Percentiles rank a stretch among this genome's conserved stretches.
Evolutionary conservation across 2,888 invertebrate genomes (phyloP).

Genomic region (Polyommatus iphigenia): DNA sequence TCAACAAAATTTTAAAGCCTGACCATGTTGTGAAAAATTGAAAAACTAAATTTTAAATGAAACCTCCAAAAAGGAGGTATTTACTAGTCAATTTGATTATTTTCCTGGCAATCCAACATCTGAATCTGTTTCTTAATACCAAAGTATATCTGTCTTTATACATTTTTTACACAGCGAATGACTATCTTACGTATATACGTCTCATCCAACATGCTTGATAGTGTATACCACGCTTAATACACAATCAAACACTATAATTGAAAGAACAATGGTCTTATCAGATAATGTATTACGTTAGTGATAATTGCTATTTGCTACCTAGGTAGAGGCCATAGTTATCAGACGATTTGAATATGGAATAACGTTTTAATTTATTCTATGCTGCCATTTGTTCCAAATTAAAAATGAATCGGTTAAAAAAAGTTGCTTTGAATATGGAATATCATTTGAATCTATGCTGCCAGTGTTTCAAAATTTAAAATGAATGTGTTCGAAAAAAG

Average conservation of each 20-base stretch:
- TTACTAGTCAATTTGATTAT: too few species aligned
- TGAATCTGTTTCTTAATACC: too few species aligned
- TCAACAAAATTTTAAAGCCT: too few species aligned
- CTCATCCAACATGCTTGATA: constrained; percentile 3
- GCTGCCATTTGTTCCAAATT: background rate
- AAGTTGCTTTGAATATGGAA: background rate
- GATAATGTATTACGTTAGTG: constrained; percentile 39
- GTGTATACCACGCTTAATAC: background rate
- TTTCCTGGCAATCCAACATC: too few species aligned
- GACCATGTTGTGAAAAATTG: too few species aligned
- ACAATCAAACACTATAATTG: constrained; percentile 28
- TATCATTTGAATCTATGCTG: background rate
- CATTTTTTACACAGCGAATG: too few species aligned
- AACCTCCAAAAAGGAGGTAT: too few species aligned
- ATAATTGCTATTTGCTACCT: constrained; percentile 23
- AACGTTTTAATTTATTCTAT: background rate
- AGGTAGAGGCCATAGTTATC: background rate
- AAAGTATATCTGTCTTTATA: too few species aligned
- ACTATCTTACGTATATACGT: background rate
- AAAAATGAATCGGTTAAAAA: background rate
- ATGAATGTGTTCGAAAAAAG: background rate
- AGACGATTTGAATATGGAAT: constrained; percentile 7
- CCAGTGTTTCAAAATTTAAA: background rate
- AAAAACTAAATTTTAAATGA: too few species aligned
- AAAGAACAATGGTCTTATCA: constrained; percentile 44